Conservation (phyloP, 2,797 vertebrate species). For the Halcyon chelicuti region DNA sequence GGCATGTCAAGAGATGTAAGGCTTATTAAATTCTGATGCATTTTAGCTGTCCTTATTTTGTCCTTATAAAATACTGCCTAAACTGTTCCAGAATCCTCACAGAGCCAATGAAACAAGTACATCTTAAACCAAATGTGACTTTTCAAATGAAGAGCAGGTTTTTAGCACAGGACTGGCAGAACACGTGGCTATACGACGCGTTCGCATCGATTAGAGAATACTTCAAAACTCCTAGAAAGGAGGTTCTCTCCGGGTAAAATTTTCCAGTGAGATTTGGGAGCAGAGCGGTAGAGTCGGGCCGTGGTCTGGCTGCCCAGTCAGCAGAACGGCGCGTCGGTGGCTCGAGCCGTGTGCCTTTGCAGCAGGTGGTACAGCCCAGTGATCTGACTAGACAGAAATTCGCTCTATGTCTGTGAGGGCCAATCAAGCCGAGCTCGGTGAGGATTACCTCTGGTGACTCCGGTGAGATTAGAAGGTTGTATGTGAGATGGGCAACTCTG, state of each 20-base stretch:
- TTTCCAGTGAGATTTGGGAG: rapidly evolving
- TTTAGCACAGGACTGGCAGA: background rate
- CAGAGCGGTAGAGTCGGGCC: background rate
- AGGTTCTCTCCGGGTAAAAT: rapidly evolving
- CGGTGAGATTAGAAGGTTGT: slow-evolving; percentile 82
- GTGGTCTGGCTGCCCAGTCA: background rate
- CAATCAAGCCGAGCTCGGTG: slow-evolving; percentile 81
- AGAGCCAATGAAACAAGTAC: background rate
- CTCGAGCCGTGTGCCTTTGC: background rate
- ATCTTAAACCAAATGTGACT: background rate
- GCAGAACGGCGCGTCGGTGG: background rate
- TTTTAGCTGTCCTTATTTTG: background rate
- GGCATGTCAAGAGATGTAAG: background rate
- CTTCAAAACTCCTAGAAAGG: background rate
- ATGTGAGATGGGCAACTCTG: slow-evolving; percentile 86
- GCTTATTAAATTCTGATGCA: background rate
- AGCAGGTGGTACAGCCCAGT: slow-evolving; percentile 78
- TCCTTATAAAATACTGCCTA: background rate
- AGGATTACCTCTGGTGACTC: slow-evolving; percentile 90
- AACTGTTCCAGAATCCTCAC: background rate
- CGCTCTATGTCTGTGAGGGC: slow-evolving; percentile 79
- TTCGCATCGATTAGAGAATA: background rate
- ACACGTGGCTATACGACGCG: rapidly evolving
- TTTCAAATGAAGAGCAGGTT: background rate
- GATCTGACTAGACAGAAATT: slow-evolving; percentile 87